A percentile compares a stretch with the other conserved stretches of the same genome.
Conservation (phyloP, 2,888 invertebrate species). For the Phaonia tiefii region DNA sequence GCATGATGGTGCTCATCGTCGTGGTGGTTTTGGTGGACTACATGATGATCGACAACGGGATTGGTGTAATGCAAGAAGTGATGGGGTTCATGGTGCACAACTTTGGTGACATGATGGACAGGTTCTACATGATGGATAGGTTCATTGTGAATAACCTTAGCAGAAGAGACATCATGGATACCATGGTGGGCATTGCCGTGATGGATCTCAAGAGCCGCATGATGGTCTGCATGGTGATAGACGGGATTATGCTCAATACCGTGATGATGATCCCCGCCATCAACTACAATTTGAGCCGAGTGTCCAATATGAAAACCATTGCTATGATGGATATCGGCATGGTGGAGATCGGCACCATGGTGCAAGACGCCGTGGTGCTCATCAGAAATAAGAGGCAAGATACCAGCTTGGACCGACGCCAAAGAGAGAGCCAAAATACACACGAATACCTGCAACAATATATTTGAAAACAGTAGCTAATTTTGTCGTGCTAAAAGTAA, state of each 20-base stretch:
- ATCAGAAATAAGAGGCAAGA: slow-evolving; percentile 76
- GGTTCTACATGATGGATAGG: slow-evolving; percentile 77
- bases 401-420: slow-evolving; percentile 74
- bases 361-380: slow-evolving; percentile 68
- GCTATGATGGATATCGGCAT: slow-evolving; percentile 67
- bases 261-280: slow-evolving; percentile 68
- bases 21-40: slow-evolving; percentile 74
- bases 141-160: slow-evolving; percentile 76
- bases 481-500: too few species aligned
- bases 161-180: slow-evolving; percentile 67
- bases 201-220: slow-evolving; percentile 71
- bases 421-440: slow-evolving; percentile 76
- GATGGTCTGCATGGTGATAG: slow-evolving; percentile 65
- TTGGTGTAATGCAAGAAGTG: slow-evolving; percentile 77
- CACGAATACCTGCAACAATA: slow-evolving; percentile 72
- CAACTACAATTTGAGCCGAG: slow-evolving; percentile 75
- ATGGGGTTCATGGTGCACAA: slow-evolving; percentile 78
- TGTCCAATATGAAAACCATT: slow-evolving; percentile 76
- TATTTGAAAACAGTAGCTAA: too few species aligned
- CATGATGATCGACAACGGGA: slow-evolving; percentile 77
- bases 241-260: slow-evolving; percentile 1
- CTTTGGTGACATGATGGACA: slow-evolving; percentile 78
- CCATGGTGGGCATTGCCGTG: slow-evolving; percentile 69
- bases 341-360: slow-evolving; percentile 67
- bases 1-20: slow-evolving; percentile 73